phyloP scores from a whole-genome alignment of 2,797 vertebrate species.

The Eptatretus atami region DNA sequence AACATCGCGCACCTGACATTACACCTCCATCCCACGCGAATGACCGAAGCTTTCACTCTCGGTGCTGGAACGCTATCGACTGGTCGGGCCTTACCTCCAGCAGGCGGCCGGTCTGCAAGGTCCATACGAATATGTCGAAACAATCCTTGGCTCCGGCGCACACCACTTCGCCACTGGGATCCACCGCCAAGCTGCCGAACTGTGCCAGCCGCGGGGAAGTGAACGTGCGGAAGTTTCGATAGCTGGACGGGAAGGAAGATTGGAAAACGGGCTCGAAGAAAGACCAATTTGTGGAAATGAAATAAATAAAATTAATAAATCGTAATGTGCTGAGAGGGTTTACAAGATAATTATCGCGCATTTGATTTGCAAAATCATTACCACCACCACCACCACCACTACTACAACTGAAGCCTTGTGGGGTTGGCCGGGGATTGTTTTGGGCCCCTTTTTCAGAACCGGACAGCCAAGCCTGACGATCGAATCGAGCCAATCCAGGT shows the following conservation, averaged over 20 bases:
- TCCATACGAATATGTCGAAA: slow-evolving; percentile 84
- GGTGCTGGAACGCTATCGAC: background rate
- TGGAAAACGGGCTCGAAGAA: too few relatives aligned
- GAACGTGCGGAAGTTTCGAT: slow-evolving; percentile 88
- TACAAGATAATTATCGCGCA: background rate
- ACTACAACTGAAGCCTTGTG: too few relatives aligned
- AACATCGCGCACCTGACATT: background rate
- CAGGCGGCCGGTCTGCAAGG: slow-evolving; percentile 70
- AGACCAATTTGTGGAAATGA: too few relatives aligned
- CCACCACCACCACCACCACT: too few relatives aligned
- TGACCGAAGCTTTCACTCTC: too few relatives aligned
- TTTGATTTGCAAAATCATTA: background rate
- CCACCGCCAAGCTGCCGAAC: slow-evolving; percentile 61
- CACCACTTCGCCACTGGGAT: slow-evolving; percentile 53
- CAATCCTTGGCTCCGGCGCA: slow-evolving; percentile 70
- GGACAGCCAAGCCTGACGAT: too few relatives aligned
- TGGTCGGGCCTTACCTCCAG: slow-evolving; percentile 29
- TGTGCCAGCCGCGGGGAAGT: slow-evolving; percentile 54
- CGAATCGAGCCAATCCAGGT: too few relatives aligned
- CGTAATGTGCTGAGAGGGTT: background rate
- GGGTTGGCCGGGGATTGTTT: too few relatives aligned
- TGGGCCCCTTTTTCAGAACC: too few relatives aligned
- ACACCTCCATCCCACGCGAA: background rate
- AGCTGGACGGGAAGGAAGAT: slow-evolving; percentile 18
- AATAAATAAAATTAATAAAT: background rate